Evolutionary conservation across 2,888 invertebrate species (phyloP).

Genomic region (Muschampia staudingeri): DNA sequence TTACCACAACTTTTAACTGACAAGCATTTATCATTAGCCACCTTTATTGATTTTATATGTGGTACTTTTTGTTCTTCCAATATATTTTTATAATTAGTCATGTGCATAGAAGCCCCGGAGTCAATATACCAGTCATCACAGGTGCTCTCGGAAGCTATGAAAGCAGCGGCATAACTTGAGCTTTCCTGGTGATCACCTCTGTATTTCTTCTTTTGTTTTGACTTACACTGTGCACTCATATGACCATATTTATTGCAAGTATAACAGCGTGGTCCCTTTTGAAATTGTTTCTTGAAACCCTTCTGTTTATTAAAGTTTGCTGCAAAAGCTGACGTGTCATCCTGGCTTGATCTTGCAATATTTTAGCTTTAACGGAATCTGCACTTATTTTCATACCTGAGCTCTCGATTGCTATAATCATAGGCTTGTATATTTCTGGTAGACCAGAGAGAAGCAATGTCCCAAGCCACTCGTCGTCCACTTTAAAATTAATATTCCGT

Average conservation of each 20-base stretch:
- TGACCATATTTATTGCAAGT: slow-evolving; percentile 17
- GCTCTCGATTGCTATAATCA: slow-evolving; percentile 10
- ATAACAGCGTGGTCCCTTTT: background rate
- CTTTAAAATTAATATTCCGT: background rate
- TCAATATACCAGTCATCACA: slow-evolving; percentile 17
- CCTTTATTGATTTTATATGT: slow-evolving; percentile 43
- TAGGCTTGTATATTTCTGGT: slow-evolving; percentile 3
- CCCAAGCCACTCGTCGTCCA: background rate
- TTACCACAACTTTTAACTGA: slow-evolving; percentile 51
- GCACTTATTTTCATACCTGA: slow-evolving; percentile 8
- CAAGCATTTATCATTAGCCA: slow-evolving; percentile 58
- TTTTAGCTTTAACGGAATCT: background rate
- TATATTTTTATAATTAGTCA: slow-evolving; percentile 9
- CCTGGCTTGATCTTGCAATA: background rate
- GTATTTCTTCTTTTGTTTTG: background rate
- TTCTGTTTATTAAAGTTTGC: background rate
- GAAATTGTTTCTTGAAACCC: background rate
- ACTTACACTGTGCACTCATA: background rate
- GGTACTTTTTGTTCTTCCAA: background rate
- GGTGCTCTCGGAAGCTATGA: background rate
- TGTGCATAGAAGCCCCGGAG: slow-evolving; percentile 22
- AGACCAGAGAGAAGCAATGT: background rate
- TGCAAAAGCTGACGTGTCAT: background rate
- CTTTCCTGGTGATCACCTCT: background rate
- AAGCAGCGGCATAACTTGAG: slow-evolving; percentile 17